Evolutionary conservation across 2,797 vertebrate genomes (phyloP).

Genomic region (Petrocephalus sullivani): DNA sequence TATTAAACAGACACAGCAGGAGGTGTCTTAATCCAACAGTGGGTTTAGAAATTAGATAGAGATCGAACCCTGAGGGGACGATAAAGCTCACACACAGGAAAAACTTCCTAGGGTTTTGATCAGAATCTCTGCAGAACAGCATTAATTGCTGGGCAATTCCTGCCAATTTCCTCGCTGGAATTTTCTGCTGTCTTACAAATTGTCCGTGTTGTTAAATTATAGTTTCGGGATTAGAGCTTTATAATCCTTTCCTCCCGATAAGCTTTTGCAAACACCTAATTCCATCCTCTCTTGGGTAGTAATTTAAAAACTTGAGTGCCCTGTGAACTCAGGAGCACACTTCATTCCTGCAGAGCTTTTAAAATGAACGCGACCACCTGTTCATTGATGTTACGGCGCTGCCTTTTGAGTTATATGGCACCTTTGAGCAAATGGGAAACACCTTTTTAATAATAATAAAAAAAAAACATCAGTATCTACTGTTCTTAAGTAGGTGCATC

Average conservation of each 20-base stretch:
- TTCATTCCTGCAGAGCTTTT: background rate
- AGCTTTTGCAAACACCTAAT: conserved; percentile 51
- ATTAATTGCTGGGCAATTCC: conserved; percentile 40
- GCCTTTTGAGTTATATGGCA: background rate
- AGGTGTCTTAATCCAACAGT: conserved; percentile 2
- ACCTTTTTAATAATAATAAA: background rate
- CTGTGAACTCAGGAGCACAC: background rate
- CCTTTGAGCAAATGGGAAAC: background rate
- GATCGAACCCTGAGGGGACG: background rate
- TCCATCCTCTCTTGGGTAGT: conserved; percentile 35
- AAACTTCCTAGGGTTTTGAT: background rate
- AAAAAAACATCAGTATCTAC: background rate
- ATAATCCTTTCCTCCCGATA: conserved; percentile 29
- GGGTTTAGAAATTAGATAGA: background rate
- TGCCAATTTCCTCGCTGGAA: conserved; percentile 33
- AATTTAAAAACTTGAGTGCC: conserved; percentile 26
- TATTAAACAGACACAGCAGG: background rate
- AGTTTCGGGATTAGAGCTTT: conserved; percentile 41
- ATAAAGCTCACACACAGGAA: background rate
- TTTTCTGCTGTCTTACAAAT: conserved; percentile 33
- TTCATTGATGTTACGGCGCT: background rate
- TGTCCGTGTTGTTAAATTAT: conserved; percentile 38
- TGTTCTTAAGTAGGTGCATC: background rate
- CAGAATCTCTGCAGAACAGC: background rate
- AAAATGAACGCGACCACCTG: background rate